Conservation (phyloP, 1,140 invertebrate species). For the Drosophila suzukii region DNA sequence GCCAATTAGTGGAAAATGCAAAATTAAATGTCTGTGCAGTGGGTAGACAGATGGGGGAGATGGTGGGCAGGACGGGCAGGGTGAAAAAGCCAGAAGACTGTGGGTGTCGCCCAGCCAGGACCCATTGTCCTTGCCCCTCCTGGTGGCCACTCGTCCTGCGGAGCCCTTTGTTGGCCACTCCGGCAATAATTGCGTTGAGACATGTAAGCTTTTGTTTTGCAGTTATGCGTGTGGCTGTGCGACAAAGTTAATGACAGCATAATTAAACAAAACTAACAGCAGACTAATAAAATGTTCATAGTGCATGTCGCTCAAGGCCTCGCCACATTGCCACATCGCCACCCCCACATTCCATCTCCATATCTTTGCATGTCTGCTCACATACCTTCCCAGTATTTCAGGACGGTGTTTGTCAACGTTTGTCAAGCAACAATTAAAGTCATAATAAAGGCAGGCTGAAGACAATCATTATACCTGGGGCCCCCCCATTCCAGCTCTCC, state of each 20-base stretch:
- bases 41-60: not conserved
- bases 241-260: slow-evolving; percentile 80
- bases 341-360: slow-evolving; percentile 5
- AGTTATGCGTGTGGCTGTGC: slow-evolving; percentile 47
- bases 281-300: slow-evolving; percentile 78
- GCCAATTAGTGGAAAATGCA: slow-evolving; percentile 81
- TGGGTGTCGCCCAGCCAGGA: slow-evolving; percentile 1
- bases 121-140: slow-evolving; percentile 30
- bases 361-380: not conserved
- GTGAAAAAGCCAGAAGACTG: slow-evolving; percentile 1
- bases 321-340: slow-evolving; percentile 14
- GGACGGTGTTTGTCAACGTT: slow-evolving; percentile 28
- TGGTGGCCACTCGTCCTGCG: slow-evolving; percentile 12
- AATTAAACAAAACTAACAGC: slow-evolving; percentile 82
- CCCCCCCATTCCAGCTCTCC: not conserved
- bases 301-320: slow-evolving; percentile 56
- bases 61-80: not conserved
- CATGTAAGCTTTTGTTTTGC: slow-evolving; percentile 75
- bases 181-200: slow-evolving; percentile 74
- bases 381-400: slow-evolving; percentile 5
- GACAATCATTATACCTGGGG: slow-evolving; percentile 46
- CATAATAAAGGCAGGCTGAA: slow-evolving; percentile 64
- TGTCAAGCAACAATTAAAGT: slow-evolving; percentile 70
- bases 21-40: slow-evolving; percentile 72
- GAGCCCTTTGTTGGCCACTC: slow-evolving; percentile 48